Conservation (phyloP, 37 sponge, comb jelly and placozoan species). For the Diacarnus erythraeanus region DNA sequence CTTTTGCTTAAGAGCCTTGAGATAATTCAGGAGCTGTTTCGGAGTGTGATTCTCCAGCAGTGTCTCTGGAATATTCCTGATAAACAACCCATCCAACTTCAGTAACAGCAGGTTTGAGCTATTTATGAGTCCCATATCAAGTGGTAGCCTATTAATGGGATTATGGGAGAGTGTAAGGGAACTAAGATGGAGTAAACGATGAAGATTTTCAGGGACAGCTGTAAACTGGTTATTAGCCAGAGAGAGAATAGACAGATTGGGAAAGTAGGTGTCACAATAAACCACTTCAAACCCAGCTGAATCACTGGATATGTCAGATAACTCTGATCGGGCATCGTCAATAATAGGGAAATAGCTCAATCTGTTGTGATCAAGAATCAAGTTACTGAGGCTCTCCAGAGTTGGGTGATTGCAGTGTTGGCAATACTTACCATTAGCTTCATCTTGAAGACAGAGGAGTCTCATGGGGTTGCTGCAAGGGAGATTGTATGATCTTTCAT, state of each 20-base stretch:
- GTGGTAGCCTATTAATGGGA: slow-evolving; percentile 47
- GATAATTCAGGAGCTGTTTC: slow-evolving; percentile 39
- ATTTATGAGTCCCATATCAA: slow-evolving; percentile 55
- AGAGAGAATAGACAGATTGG: slow-evolving; percentile 51
- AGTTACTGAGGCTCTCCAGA: slow-evolving; percentile 48
- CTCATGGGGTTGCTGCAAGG: slow-evolving; percentile 44
- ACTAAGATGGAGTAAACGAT: slow-evolving; percentile 44
- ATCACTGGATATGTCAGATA: background rate
- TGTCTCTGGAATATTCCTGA: slow-evolving; percentile 34
- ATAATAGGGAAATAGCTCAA: slow-evolving; percentile 25
- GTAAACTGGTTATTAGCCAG: slow-evolving; percentile 38
- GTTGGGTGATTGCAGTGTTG: slow-evolving; percentile 32
- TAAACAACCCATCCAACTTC: slow-evolving; percentile 40
- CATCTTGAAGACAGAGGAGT: slow-evolving; percentile 12
- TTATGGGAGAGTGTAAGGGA: slow-evolving; percentile 54
- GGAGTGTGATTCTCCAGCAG: slow-evolving; percentile 22
- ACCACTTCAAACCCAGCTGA: background rate
- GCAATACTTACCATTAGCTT: slow-evolving; percentile 5
- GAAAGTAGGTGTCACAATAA: slow-evolving; percentile 26
- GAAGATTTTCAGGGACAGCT: slow-evolving; percentile 36
- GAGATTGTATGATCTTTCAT: background rate
- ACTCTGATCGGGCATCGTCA: background rate
- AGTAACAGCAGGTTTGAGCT: slow-evolving; percentile 35
- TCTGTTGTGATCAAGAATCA: slow-evolving; percentile 48
- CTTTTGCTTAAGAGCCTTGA: slow-evolving; percentile 63